Evolutionary conservation across 1,140 invertebrate genomes (phyloP), one percentile per base, ranked within the genome.

Genomic region (Ceratitis capitata): DNA sequence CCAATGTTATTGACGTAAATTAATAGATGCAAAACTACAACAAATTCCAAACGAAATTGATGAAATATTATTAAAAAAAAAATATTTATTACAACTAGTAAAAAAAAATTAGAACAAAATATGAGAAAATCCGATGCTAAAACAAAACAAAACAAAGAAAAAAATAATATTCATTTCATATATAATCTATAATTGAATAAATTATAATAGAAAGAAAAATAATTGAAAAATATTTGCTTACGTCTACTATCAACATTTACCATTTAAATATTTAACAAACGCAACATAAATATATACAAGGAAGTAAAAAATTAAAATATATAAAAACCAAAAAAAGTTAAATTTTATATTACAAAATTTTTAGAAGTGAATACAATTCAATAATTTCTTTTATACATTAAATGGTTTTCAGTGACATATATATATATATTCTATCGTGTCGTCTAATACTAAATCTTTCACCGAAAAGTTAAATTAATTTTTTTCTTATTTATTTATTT

Each of bases 31-130:
- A 10, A 83, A 35, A 83, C 35, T n/a, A 53, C 39, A 88, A 87
- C 86, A 90, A 82, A 86, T 88, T 88, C 90, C 47, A 83, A 83
- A 82, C 39, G 88, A 88, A 86, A 69, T 69, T 69, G 61, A 69
- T n/a, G n/a, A n/a, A n/a, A n/a, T n/a, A n/a, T n/a, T n/a, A 78
- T 47, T 26, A 19, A 35, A 45, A 78, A 64, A 16, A 64, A 35
- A 12, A 45, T 78, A 45, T 69, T 35, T 35, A 69, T 35, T 69
- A 69, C 61, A 69, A 69, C 61, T 35, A 69, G 29, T 45, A n/a
- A n/a, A n/a, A n/a, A n/a, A n/a, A n/a, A 78, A 45, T 78, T 47
- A 78, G 69, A 78, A 78, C 42, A 23, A 45, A 78, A 78, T 12
- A 45, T 45, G 32, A 78, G 6, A 69, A 69, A 69, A 78, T 45